Base-by-base conservation (phyloP, 2,797 vertebrate genomes). In the Smutsia gigantea region DNA sequence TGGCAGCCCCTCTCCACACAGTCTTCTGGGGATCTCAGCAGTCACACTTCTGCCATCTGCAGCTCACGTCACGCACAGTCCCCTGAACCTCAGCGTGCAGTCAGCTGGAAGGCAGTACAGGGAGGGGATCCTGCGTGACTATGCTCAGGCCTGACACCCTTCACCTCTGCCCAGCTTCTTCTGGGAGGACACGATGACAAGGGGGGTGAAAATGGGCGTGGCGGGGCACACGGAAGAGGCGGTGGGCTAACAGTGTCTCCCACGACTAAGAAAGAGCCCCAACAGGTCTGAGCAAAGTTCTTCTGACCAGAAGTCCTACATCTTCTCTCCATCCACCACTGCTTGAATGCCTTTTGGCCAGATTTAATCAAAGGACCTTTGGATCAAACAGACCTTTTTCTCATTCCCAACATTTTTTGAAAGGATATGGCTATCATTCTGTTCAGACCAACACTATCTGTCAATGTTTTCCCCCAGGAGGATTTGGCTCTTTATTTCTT, bases 41-140 rank as follows among this genome's bases (percentile, higher is more conserved):
- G 49, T 11, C 34, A 4, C 0, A 4, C 21, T 9, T 42, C 31
- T 37, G 18, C 10, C 2, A 34, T 49, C 39, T 82, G 81, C 49
- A 46, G 4, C 14, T 23, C 61, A 1, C 23, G 4, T 55, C 49
- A 8, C 3, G 0, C 14, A 9, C 7, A 14, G 25, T 23, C n/a
- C 72, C 71, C 23, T 7, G 37, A 14, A 49, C 61, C 25, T 79
- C 49, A n/a, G 14, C 27, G 4, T 13, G 21, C 49, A 55, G 29
- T 42, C 29, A 15, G n/a, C 42, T 53, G 27, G 55, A 61, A 37
- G 25, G 17, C n/a, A 37, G 2, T 3, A 9, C 10, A 27, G 10
- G 2, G 25, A 39, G 55, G 27, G 27, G 11, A 4, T 72, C n/a
- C 2, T 61, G 25, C 31, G 39, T 25, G 15, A 79, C 10, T 46